Percentiles rank a stretch among this genome's conserved stretches.
phyloP scores from a whole-genome alignment of 30 jellyfish, hydroid and myxozoan species.

The Hydra vulgaris region DNA sequence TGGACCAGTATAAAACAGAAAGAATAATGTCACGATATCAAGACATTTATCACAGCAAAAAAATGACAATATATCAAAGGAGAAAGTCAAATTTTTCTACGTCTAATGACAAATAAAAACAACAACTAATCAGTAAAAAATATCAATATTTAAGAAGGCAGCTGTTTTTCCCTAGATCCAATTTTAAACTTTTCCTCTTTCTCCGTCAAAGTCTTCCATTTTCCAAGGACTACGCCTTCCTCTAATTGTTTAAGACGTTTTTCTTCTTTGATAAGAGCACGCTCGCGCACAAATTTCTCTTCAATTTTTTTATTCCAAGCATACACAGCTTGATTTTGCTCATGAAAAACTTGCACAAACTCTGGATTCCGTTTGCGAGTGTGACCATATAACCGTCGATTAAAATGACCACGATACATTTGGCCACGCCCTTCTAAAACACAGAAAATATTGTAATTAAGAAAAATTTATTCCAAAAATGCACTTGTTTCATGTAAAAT shows the following conservation, averaged over 20 bases:
- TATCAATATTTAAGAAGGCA: too few relatives aligned
- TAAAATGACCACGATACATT: slow-evolving; percentile 41
- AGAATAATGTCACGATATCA: too few relatives aligned
- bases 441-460: neutral
- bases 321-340: slow-evolving; percentile 44
- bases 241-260: slow-evolving; percentile 42
- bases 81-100: too few relatives aligned
- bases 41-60: too few relatives aligned
- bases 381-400: slow-evolving; percentile 36
- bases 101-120: too few relatives aligned
- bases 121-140: too few relatives aligned
- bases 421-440: slow-evolving; percentile 60
- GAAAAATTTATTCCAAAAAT: neutral
- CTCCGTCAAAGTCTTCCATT: slow-evolving; percentile 35
- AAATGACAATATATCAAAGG: too few relatives aligned
- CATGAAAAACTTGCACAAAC: slow-evolving; percentile 38
- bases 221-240: slow-evolving; percentile 44
- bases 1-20: too few relatives aligned
- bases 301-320: slow-evolving; percentile 51
- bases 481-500: neutral
- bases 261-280: slow-evolving; percentile 33
- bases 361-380: slow-evolving; percentile 66
- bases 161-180: neutral
- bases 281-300: slow-evolving; percentile 37
- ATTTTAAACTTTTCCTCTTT: slow-evolving; percentile 20